phyloP scores from a whole-genome alignment of 1,140 invertebrate species.

The Drosophila saltans region DNA sequence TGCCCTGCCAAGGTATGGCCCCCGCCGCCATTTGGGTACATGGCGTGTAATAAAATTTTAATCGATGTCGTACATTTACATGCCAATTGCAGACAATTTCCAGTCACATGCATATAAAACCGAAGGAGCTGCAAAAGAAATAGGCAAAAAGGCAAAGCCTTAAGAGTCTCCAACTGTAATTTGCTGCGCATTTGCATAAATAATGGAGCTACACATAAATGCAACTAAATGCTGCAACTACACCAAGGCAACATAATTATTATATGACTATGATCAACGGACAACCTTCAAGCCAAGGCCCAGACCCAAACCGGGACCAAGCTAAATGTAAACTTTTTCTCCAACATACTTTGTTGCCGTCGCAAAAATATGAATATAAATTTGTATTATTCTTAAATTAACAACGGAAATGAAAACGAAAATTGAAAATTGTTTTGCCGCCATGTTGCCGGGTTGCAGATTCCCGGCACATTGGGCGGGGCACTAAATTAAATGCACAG shows the following conservation, averaged over 20 bases:
- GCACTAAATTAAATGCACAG: conserved; percentile 51
- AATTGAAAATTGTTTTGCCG: conserved; percentile 63
- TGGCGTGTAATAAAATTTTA: conserved; percentile 82
- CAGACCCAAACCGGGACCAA: neutral
- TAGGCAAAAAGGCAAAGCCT: conserved; percentile 36
- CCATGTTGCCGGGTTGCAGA: neutral
- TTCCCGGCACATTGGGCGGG: neutral
- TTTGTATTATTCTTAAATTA: conserved; percentile 74
- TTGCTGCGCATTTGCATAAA: conserved; percentile 76
- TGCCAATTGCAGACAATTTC: conserved; percentile 74
- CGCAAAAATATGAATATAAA: conserved; percentile 62
- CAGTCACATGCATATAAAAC: conserved; percentile 70
- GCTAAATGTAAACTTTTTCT: conserved; percentile 11
- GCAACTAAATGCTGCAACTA: conserved; percentile 55
- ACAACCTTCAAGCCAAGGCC: neutral
- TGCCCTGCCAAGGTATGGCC: conserved; percentile 57
- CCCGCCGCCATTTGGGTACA: conserved; percentile 48
- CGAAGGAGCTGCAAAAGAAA: conserved; percentile 53
- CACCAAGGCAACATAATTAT: conserved; percentile 56
- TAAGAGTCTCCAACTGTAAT: conserved; percentile 56
- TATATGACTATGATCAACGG: conserved; percentile 28
- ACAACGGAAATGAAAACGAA: conserved; percentile 75
- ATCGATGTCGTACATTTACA: conserved; percentile 82
- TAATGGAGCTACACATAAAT: conserved; percentile 56
- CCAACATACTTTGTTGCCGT: conserved; percentile 31